Base-by-base conservation (phyloP, 1,140 invertebrate genomes). In the Drosophila grimshawi region DNA sequence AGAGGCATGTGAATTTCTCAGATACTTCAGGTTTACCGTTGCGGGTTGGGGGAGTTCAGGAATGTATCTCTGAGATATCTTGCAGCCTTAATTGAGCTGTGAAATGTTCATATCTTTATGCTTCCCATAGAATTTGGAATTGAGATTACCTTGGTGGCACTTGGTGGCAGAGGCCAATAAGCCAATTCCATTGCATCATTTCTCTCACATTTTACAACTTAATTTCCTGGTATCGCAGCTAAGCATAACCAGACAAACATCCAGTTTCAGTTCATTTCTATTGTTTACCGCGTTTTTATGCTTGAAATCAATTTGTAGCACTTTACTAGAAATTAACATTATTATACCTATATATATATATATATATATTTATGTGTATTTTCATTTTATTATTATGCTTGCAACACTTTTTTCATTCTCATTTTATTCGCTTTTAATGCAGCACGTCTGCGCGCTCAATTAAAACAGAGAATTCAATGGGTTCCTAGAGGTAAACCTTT, bases 281-380 rank as follows among this genome's bases (percentile, higher is more conserved):
- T 30, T 45, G 43, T 32, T 64, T 19, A 27, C 53, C n/a, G 30
- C 56, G 11, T 56, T 67, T 74, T 63, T 64, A 71, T 70, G 81
- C 59, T 48, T 52, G 43, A 79, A 89, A 81, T 89, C 85, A 89
- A 89, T 89, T 89, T 89, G 85, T 89, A 89, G 78, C 75, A 89
- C 80, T 85, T 89, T 81, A 65, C 80, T 57, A 11, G 51, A 83
- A 85, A 89, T 89, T 89, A 85, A 83, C 75, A 72, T 78, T 83
- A 83, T 76, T 86, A 69, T 59, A 76, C n/a, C n/a, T n/a, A n/a
- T n/a, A n/a, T 68, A 57, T 19, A 19, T 19, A 19, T 19, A 19
- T 19, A 19, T 19, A 19, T 19, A 19, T 19, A 1, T n/a, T n/a
- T n/a, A n/a, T n/a, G n/a, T 57, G 51, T 77, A 66, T 67, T 72